phyloP scores from a whole-genome alignment of 2,888 invertebrate species.

The Leptogaster cylindrica region DNA sequence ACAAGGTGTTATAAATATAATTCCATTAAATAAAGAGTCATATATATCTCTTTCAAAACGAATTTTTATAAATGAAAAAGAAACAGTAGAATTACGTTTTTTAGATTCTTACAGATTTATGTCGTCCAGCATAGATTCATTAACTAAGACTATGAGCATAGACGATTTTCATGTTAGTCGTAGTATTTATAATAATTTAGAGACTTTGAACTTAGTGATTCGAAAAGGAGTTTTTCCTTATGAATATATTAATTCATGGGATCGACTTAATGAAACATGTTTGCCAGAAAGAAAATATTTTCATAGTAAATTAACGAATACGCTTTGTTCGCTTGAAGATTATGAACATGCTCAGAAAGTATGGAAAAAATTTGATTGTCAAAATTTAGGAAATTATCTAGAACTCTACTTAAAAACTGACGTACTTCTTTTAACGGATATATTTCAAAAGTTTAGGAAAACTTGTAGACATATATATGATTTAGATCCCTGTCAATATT shows the following conservation, averaged over 20 bases:
- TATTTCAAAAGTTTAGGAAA: conserved; percentile 34
- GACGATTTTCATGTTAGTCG: background rate
- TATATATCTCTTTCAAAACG: conserved; percentile 53
- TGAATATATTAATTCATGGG: conserved; percentile 50
- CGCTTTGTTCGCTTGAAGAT: conserved; percentile 48
- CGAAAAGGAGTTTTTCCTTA: conserved; percentile 54
- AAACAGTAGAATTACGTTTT: conserved; percentile 44
- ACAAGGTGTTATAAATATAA: conserved; percentile 48
- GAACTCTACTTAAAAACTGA: conserved; percentile 54
- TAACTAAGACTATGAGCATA: background rate
- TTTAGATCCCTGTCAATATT: conserved; percentile 30
- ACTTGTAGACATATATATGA: conserved; percentile 5
- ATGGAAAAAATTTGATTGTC: conserved; percentile 53
- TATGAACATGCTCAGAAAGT: conserved; percentile 54
- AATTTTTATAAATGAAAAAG: conserved; percentile 42
- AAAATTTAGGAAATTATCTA: conserved; percentile 54
- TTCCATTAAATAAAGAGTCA: conserved; percentile 49
- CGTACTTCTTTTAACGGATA: conserved; percentile 54
- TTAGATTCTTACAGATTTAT: conserved; percentile 40
- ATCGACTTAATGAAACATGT: conserved; percentile 48
- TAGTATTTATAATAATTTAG: background rate
- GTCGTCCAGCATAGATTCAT: conserved; percentile 22
- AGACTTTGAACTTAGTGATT: conserved; percentile 43
- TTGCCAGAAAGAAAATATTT: conserved; percentile 47
- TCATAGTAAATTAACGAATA: conserved; percentile 49